Evolutionary conservation across 1,140 invertebrate genomes (phyloP).

Genomic region (Adoxophyes honmai): DNA sequence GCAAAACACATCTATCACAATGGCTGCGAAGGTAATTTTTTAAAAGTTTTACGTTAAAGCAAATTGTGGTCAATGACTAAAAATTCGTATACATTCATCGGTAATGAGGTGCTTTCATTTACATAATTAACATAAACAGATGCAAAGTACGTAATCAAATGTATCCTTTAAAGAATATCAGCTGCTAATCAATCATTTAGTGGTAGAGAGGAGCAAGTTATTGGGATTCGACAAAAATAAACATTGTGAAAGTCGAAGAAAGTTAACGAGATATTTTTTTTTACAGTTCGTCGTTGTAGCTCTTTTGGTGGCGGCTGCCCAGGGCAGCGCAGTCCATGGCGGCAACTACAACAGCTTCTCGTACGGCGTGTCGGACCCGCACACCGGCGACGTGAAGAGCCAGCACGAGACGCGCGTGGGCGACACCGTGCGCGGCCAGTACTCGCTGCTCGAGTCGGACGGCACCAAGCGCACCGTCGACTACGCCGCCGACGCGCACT

Average conservation of each 20-base stretch:
- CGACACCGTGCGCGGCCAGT: constrained; percentile 76
- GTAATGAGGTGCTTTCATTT: too few species aligned
- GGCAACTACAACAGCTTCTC: constrained; percentile 50
- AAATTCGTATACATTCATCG: too few species aligned
- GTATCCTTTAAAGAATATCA: too few species aligned
- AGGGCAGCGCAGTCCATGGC: constrained; percentile 35
- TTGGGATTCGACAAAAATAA: too few species aligned
- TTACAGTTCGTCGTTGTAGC: constrained; percentile 41
- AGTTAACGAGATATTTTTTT: constrained; percentile 17
- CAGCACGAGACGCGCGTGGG: constrained; percentile 75
- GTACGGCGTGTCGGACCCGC: constrained; percentile 69
- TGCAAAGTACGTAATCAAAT: too few species aligned
- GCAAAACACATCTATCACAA: constrained; percentile 12
- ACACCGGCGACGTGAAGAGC: constrained; percentile 76
- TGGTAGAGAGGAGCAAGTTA: too few species aligned
- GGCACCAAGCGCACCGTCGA: constrained; percentile 71
- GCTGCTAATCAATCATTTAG: too few species aligned
- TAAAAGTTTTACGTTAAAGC: too few species aligned
- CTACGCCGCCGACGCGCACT: constrained; percentile 66
- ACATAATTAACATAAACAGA: too few species aligned
- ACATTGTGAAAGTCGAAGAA: too few species aligned
- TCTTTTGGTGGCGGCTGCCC: constrained; percentile 36
- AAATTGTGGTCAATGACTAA: too few species aligned
- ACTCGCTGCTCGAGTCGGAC: constrained; percentile 67
- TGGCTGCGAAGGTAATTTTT: constrained; percentile 13